Percentiles rank a stretch among this genome's conserved stretches.
Evolutionary conservation across 2,797 vertebrate genomes (phyloP).

Genomic region (Pseudopleuronectes americanus): DNA sequence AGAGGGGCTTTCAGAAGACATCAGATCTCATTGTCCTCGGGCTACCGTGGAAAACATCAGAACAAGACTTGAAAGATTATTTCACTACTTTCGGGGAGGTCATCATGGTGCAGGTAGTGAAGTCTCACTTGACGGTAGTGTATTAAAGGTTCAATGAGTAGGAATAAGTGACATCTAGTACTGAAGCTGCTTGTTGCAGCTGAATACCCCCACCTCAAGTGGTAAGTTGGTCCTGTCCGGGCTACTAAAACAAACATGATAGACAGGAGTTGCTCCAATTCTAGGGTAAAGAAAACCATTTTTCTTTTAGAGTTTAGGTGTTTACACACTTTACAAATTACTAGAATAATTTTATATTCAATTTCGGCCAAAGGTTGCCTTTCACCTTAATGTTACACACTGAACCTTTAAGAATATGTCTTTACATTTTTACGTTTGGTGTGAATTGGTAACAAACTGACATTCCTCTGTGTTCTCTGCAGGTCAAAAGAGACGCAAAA

Average conservation of each 20-base stretch:
- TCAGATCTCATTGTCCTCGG: constrained; percentile 97
- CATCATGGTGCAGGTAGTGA: constrained; percentile 97
- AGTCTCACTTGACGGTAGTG: neutral
- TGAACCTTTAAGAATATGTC: neutral
- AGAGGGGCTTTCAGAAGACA: constrained; percentile 97
- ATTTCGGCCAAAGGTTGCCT: too few species aligned
- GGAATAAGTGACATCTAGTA: too few species aligned
- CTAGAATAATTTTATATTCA: too few species aligned
- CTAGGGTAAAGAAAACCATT: too few species aligned
- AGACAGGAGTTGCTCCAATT: too few species aligned
- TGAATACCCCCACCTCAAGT: neutral
- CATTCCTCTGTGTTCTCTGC: constrained; percentile 6
- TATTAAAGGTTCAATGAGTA: too few species aligned
- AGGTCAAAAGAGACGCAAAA: constrained; percentile 98
- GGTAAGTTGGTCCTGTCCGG: too few species aligned
- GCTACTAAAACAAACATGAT: too few species aligned
- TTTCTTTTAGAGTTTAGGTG: too few species aligned
- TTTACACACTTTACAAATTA: too few species aligned
- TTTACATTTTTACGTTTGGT: neutral
- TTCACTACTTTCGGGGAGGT: constrained; percentile 98
- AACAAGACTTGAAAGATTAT: constrained; percentile 98
- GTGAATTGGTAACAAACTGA: neutral
- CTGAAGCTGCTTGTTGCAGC: too few species aligned
- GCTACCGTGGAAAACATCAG: constrained; percentile 97
- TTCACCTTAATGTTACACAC: too few species aligned